Evolutionary conservation across 2,113 vertebrate species (phyloP).

Genomic region (Prionailurus bengalensis): DNA sequence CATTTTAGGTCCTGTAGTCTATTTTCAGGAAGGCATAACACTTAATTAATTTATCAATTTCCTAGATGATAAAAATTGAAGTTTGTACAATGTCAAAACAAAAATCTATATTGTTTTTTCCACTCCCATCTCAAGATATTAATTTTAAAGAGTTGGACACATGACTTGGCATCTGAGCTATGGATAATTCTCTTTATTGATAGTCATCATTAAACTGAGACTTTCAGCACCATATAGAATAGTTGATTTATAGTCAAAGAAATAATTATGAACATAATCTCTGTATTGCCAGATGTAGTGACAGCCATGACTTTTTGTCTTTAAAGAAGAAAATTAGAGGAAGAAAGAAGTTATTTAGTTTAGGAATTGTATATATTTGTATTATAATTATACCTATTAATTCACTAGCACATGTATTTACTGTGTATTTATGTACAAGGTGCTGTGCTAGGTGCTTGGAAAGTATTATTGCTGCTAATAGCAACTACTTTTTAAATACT

Average conservation of each 20-base stretch:
- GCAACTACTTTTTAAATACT: background rate
- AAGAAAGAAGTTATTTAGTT: background rate
- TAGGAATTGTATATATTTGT: background rate
- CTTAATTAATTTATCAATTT: background rate
- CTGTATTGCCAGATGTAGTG: background rate
- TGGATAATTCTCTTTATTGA: background rate
- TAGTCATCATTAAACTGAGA: background rate
- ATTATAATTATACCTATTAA: background rate
- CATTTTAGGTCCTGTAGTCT: background rate
- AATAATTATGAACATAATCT: background rate
- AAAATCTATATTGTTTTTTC: background rate
- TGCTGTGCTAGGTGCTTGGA: background rate
- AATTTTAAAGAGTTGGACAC: background rate
- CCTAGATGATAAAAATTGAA: background rate
- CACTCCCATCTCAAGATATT: background rate
- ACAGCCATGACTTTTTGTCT: background rate
- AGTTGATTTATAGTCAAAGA: background rate
- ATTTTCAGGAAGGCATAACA: constrained; percentile 25
- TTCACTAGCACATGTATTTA: background rate
- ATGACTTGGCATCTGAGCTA: background rate
- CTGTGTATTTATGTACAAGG: background rate
- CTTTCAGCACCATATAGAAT: background rate
- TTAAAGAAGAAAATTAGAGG: background rate
- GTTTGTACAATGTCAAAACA: background rate
- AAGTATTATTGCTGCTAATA: background rate